phyloP scores from a whole-genome alignment of 2,888 invertebrate species.

The Drosophila neoperkinsi region DNA sequence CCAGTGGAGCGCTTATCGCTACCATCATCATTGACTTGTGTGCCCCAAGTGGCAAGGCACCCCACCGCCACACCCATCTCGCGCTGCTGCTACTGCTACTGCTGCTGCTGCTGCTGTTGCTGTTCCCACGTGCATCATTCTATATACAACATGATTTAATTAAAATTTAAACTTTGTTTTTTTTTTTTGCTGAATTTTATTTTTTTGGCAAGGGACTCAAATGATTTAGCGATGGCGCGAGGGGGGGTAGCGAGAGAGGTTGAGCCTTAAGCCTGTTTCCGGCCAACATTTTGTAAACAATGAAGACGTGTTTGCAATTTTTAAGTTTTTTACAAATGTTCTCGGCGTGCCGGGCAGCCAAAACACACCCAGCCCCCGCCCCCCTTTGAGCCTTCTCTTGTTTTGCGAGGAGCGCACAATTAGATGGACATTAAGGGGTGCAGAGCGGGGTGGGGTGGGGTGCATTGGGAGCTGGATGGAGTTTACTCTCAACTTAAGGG shows the following conservation, averaged over 20 bases:
- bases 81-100: background rate
- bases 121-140: constrained; percentile 78
- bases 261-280: constrained; percentile 57
- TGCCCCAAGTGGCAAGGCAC: constrained; percentile 50
- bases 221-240: constrained; percentile 4
- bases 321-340: constrained; percentile 76
- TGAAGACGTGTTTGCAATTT: constrained; percentile 80
- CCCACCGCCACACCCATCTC: background rate
- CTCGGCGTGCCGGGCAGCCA: constrained; percentile 32
- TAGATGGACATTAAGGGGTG: constrained; percentile 53
- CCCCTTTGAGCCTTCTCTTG: constrained; percentile 52
- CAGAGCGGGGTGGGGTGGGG: constrained; percentile 8
- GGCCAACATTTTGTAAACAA: constrained; percentile 79
- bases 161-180: constrained; percentile 75
- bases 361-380: background rate
- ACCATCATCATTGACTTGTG: constrained; percentile 70
- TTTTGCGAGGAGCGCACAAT: constrained; percentile 63
- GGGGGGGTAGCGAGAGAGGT: background rate
- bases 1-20: constrained; percentile 74
- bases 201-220: constrained; percentile 57
- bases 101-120: constrained; percentile 18
- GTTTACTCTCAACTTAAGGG: constrained; percentile 18
- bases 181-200: constrained; percentile 22
- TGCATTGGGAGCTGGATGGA: background rate
- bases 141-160: constrained; percentile 77